Conservation (phyloP, 2,888 invertebrate genomes). For the Xanthorhoe spadicearia region DNA sequence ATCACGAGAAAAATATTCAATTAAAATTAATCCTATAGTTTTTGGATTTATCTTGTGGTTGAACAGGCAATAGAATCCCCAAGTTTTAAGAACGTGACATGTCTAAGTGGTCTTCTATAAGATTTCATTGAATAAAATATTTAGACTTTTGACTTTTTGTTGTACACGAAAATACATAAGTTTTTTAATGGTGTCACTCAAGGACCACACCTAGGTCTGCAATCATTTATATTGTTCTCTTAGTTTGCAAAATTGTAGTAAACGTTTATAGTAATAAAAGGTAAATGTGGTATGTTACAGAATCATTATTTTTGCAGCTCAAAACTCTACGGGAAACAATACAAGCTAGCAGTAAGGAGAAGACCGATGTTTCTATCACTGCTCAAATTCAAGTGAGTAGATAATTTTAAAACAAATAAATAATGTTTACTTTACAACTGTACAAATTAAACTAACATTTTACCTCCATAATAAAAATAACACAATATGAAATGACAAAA, state of each 20-base stretch:
- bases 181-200: slow-evolving; percentile 14
- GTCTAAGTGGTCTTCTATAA: too few relatives aligned
- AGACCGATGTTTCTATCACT: slow-evolving; percentile 51
- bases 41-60: neutral
- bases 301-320: slow-evolving; percentile 45
- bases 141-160: neutral
- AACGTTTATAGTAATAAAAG: too few relatives aligned
- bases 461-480: too few relatives aligned
- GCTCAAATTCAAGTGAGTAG: slow-evolving; percentile 57
- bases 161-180: neutral
- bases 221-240: neutral
- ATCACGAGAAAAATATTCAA: neutral
- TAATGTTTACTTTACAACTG: too few relatives aligned
- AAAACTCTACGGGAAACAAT: slow-evolving; percentile 46
- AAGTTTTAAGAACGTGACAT: too few relatives aligned
- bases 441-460: too few relatives aligned
- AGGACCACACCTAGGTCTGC: slow-evolving; percentile 8
- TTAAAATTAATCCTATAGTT: too few relatives aligned
- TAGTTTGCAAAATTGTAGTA: too few relatives aligned
- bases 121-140: too few relatives aligned
- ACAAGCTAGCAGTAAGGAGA: slow-evolving; percentile 48
- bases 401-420: neutral
- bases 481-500: too few relatives aligned
- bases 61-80: too few relatives aligned
- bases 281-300: too few relatives aligned